A percentile compares a stretch with the other conserved stretches of the same genome.
These are phyloP conservation scores for Pseudomyrmex flavicornis DNA, from an alignment of 1,140 invertebrate genomes.

Conservation along the genomic window DNA sequence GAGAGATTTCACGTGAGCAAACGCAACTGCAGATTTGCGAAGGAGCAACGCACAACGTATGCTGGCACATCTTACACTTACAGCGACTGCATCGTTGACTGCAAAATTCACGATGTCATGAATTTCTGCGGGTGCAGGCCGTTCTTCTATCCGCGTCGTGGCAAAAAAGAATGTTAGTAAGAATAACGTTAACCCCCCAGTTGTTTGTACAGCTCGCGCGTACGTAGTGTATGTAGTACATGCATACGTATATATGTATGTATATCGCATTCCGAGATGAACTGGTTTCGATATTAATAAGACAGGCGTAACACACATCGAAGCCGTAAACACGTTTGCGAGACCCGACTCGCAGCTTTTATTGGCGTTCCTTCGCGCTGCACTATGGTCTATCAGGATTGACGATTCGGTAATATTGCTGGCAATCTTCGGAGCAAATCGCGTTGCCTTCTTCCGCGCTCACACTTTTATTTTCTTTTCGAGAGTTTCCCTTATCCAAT, in stretches of 20 bases:
- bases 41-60: conserved; percentile 80
- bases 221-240: too few relatives aligned
- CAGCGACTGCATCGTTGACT: conserved; percentile 86
- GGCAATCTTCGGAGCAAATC: conserved; percentile 33
- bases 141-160: conserved; percentile 78
- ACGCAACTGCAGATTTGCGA: conserved; percentile 86
- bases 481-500: conserved; percentile 10
- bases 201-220: not conserved
- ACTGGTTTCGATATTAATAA: conserved; percentile 42
- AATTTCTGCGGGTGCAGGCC: conserved; percentile 86
- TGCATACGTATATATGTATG: too few relatives aligned
- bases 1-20: conserved; percentile 71
- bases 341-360: not conserved
- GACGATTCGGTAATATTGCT: conserved; percentile 42
- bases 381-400: conserved; percentile 4
- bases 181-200: not conserved
- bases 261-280: not conserved
- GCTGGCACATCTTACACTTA: conserved; percentile 84
- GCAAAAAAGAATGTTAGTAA: conserved; percentile 38
- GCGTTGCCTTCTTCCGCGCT: not conserved
- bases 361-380: not conserved
- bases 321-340: conserved; percentile 9
- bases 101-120: conserved; percentile 84
- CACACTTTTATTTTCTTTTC: conserved; percentile 9
- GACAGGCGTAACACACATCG: conserved; percentile 5